Evolutionary conservation across 1,140 invertebrate species (phyloP), one percentile per base, ranked within the genome.

Genomic region (Maniola jurtina): DNA sequence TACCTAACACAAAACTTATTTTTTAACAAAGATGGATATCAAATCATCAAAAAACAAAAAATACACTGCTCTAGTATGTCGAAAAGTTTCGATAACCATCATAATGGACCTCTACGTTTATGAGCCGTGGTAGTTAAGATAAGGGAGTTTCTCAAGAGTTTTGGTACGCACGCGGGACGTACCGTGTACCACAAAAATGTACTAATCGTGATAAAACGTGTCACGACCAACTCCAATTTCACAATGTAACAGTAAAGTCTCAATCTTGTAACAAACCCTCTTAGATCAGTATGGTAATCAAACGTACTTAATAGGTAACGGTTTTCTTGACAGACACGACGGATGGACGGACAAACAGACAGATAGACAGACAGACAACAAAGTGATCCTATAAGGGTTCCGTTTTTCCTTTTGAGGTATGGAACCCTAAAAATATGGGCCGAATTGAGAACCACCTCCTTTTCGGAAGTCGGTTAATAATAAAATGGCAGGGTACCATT

Each of bases 81-180:
- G 15, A 25, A 52, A 52, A 52, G 14, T 25, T 52, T 16, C 48
- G 59, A 61, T 67, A 48, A 56, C 1, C 13, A 67, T 67, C 62
- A 11, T 65, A 16, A 45, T 45, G 13, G 6, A 11, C 42, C 54
- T 64, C 57, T 45, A 61, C 60, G 60, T 60, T 68, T 67, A 68
- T 56, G 64, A 66, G 50, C n/a, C 54, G 33, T n/a, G 54, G 33
- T 45, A 52, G 47, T 61, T 56, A 54, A 71, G 64, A 71, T 67
- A 64, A 67, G 42, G 13, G 45, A 34, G 36, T 64, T 71, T 71
- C 69, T 71, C 69, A 71, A 71, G 64, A 67, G 47, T 34, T 25
- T 15, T 2, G 16, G 48, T 52, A 52, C 42, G 42, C 1, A 25
- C 25, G 25, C 25, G 25, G 25, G 14, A 52, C 16, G 48, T 9